Conservation (phyloP, 2,888 invertebrate genomes). For the Drosophila nr. perissopoda region DNA sequence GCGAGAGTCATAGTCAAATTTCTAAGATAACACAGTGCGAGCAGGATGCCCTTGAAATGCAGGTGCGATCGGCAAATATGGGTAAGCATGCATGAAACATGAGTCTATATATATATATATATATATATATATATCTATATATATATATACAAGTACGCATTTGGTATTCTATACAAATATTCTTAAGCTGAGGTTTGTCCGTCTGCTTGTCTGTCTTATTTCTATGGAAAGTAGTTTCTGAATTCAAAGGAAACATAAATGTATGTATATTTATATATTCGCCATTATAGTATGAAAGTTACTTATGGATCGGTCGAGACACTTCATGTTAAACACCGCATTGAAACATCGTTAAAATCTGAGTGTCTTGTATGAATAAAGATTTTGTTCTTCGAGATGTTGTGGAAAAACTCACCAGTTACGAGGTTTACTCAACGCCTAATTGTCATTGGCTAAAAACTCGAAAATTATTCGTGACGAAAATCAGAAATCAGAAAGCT, state of each 20-base stretch:
- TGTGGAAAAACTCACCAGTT: not conserved
- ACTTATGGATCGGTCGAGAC: not conserved
- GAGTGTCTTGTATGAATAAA: not conserved
- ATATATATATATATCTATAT: not conserved
- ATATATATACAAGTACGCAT: not conserved
- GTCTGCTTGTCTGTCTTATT: not conserved
- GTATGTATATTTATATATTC: too few relatives aligned
- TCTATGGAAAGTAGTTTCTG: not conserved
- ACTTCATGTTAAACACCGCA: not conserved
- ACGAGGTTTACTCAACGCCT: not conserved
- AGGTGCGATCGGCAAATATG: conserved; percentile 97
- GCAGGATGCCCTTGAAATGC: conserved; percentile 98
- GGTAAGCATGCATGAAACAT: conserved; percentile 83
- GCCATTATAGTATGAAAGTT: not conserved
- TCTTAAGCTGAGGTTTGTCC: not conserved
- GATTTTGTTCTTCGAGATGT: not conserved
- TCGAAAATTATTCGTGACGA: not conserved
- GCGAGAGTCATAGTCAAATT: conserved; percentile 96
- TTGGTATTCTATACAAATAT: not conserved
- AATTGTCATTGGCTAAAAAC: not conserved
- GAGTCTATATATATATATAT: not conserved
- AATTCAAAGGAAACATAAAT: not conserved
- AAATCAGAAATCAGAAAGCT: not conserved
- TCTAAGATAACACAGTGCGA: conserved; percentile 96
- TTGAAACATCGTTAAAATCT: not conserved